Evolutionary conservation across 2,113 vertebrate species (phyloP), one percentile per base, ranked within the genome.

Genomic region (Sebastes schlegelii): DNA sequence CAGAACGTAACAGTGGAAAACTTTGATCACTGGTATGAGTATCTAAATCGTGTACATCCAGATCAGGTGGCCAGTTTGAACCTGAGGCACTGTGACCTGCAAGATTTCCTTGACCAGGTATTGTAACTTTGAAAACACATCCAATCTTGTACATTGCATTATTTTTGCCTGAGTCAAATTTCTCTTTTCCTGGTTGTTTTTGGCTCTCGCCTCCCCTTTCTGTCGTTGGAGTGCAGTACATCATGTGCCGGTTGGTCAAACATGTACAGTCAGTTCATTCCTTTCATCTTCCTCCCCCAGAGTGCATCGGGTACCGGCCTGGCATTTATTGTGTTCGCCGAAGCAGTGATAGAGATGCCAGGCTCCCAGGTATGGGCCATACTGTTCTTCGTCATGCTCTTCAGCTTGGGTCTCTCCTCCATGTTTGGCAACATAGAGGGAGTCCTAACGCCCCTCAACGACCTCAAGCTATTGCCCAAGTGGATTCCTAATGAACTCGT

Each of bases 341-440:
- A 99, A 91, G 97, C 96, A 0, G 91, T 98, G 74, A 90, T 95
- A 8, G 94, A 94, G 80, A 97, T 99, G 97, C 98, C 98, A 0
- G 97, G 95, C 1, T 95, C 97, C 0, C 96, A 97, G 14, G 89
- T 91, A 2, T 99, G 98, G 98, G 96, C 97, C 0, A 81, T 97
- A 58, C 91, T 99, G n/a, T 99, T 99, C 90, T 99, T 99, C 19
- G 1, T 95, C 55, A 99, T 98, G 98, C 89, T 99, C 34, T 97
- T 98, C 91, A 94, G 92, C 79, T 91, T 99, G 92, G 98, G 97
- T 8, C 94, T 99, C 52, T 97, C 98, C 19, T 97, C 98, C 2
- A 98, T 98, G 97, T 98, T 99, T 58, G 97, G 98, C 52, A 97
- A 96, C 77, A 84, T 98, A 7, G 97, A 98, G n/a, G 93, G 97